Evolutionary conservation across 2,888 invertebrate genomes (phyloP).

Genomic region (Pachymerium ferrugineum): DNA sequence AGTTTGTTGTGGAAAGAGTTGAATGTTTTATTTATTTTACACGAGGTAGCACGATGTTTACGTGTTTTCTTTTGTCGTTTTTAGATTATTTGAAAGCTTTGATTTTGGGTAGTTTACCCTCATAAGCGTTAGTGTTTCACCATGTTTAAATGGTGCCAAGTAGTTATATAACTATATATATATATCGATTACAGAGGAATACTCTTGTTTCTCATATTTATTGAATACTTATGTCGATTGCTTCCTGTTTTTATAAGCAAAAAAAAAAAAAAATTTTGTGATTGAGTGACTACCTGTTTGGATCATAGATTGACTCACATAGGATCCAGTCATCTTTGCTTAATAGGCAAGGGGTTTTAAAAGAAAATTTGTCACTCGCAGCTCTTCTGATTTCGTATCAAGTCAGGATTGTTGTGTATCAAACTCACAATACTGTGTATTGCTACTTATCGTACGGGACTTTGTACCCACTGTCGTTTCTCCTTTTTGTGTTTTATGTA

Average conservation of each 20-base stretch:
- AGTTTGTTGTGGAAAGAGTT: too few species aligned
- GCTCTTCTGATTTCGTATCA: neutral
- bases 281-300: neutral
- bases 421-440: slow-evolving; percentile 39
- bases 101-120: neutral
- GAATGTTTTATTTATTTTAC: too few species aligned
- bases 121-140: neutral
- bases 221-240: neutral
- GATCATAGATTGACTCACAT: neutral
- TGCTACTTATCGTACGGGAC: slow-evolving; percentile 39
- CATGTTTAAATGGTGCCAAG: slow-evolving; percentile 2
- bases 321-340: neutral
- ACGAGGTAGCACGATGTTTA: too few species aligned
- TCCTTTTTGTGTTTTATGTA: too few species aligned
- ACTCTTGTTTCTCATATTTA: neutral
- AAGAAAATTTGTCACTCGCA: neutral
- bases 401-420: neutral
- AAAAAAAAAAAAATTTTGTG: neutral
- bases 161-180: neutral
- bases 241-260: neutral
- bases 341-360: neutral
- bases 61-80: too few species aligned
- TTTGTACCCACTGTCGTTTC: slow-evolving; percentile 36
- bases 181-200: neutral
- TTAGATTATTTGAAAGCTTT: neutral